Percentiles rank a stretch among this genome's conserved stretches.
These are phyloP conservation scores for Acrocera orbiculus DNA, from an alignment of 2,888 invertebrate genomes.

Conservation along the genomic window DNA sequence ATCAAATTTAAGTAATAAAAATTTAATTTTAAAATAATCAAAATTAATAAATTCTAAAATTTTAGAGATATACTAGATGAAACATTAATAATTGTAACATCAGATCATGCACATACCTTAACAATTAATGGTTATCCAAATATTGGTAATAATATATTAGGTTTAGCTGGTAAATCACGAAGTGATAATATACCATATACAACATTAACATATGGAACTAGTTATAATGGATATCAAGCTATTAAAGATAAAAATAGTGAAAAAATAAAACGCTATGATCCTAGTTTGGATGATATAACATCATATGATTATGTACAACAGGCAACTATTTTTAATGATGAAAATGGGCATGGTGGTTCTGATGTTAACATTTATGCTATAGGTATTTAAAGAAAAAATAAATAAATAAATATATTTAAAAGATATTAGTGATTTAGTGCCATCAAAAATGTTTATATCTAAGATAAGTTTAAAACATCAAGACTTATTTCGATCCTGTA, in stretches of 20 bases:
- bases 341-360: constrained; percentile 66
- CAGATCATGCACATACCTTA: constrained; percentile 67
- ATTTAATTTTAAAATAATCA: not conserved
- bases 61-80: constrained; percentile 32
- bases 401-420: too few relatives aligned
- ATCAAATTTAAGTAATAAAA: constrained; percentile 32
- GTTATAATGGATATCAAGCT: constrained; percentile 49
- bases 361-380: constrained; percentile 72
- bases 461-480: too few relatives aligned
- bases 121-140: constrained; percentile 60
- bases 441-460: too few relatives aligned
- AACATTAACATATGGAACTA: constrained; percentile 58
- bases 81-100: constrained; percentile 70
- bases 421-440: too few relatives aligned
- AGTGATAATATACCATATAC: constrained; percentile 53
- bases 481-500: too few relatives aligned
- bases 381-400: too few relatives aligned
- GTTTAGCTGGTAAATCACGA: constrained; percentile 43
- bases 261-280: constrained; percentile 39
- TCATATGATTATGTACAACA: constrained; percentile 54
- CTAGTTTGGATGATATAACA: constrained; percentile 39
- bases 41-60: not conserved
- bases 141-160: constrained; percentile 51
- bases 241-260: constrained; percentile 18
- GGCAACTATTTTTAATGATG: constrained; percentile 48